Conservation (phyloP, 2,113 vertebrate genomes). For the Excalfactoria chinensis region DNA sequence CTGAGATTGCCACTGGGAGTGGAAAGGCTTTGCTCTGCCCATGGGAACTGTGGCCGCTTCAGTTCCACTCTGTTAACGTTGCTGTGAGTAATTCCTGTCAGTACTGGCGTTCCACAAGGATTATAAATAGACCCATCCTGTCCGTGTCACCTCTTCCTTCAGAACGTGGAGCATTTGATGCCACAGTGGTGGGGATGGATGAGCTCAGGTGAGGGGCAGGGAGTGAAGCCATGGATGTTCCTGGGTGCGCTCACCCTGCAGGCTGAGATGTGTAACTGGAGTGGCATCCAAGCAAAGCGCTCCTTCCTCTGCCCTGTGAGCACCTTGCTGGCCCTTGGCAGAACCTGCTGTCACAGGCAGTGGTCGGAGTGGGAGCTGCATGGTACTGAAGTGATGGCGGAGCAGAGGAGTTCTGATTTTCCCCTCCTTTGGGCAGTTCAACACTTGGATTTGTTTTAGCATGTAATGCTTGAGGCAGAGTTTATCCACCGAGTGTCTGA, state of each 20-base stretch:
- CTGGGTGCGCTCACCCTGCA: neutral
- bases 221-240: neutral
- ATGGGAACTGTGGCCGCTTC: fast-evolving
- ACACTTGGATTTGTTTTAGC: neutral
- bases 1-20: neutral
- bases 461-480: too few relatives aligned
- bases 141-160: neutral
- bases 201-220: fast-evolving
- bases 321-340: neutral
- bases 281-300: too few relatives aligned
- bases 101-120: neutral
- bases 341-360: neutral
- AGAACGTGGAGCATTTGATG: neutral
- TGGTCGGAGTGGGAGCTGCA: neutral
- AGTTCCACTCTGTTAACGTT: neutral
- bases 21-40: neutral
- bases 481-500: neutral
- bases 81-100: neutral
- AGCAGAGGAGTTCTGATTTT: neutral
- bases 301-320: neutral
- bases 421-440: neutral
- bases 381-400: neutral
- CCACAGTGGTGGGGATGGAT: neutral
- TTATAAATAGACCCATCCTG: neutral
- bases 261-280: neutral